A percentile compares a stretch with the other conserved stretches of the same genome.
These are phyloP conservation scores for Drosophila bipectinata DNA, from an alignment of 1,140 invertebrate species.

Conservation along the genomic window DNA sequence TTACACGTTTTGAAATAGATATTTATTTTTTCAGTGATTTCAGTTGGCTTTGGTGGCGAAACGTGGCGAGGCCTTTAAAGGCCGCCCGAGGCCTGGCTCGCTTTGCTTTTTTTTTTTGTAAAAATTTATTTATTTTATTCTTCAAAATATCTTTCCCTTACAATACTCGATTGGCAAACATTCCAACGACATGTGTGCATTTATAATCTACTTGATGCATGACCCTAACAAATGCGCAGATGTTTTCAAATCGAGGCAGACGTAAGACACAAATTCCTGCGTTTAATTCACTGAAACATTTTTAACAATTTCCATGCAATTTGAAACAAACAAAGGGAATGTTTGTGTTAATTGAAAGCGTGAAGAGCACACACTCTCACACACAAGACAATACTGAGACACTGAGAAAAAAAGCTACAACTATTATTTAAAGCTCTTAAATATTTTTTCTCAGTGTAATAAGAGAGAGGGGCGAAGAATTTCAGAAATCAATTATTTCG, in stretches of 20 bases:
- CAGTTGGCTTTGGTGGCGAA: constrained; percentile 52
- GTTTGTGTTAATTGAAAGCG: constrained; percentile 82
- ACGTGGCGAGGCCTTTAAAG: constrained; percentile 67
- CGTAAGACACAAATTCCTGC: constrained; percentile 60
- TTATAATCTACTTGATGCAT: constrained; percentile 68
- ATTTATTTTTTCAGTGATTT: constrained; percentile 56
- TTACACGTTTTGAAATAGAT: constrained; percentile 35
- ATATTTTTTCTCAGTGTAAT: not conserved
- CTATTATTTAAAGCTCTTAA: too few relatives aligned
- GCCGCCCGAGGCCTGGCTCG: constrained; percentile 72
- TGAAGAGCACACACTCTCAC: constrained; percentile 58
- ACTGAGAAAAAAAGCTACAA: too few relatives aligned
- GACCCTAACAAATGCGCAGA: constrained; percentile 74
- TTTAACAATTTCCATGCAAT: constrained; percentile 78
- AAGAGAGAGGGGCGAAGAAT: constrained; percentile 57
- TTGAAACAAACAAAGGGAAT: constrained; percentile 81
- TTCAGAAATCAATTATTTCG: constrained; percentile 82
- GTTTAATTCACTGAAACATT: constrained; percentile 77
- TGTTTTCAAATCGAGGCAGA: constrained; percentile 50
- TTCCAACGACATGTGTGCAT: constrained; percentile 35
- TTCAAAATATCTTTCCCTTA: constrained; percentile 34
- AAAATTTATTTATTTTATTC: constrained; percentile 73
- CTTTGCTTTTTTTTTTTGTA: constrained; percentile 75
- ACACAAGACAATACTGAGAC: constrained; percentile 1
- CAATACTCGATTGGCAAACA: constrained; percentile 11